Conservation (phyloP, 2,113 vertebrate genomes). For the Macrotus californicus region DNA sequence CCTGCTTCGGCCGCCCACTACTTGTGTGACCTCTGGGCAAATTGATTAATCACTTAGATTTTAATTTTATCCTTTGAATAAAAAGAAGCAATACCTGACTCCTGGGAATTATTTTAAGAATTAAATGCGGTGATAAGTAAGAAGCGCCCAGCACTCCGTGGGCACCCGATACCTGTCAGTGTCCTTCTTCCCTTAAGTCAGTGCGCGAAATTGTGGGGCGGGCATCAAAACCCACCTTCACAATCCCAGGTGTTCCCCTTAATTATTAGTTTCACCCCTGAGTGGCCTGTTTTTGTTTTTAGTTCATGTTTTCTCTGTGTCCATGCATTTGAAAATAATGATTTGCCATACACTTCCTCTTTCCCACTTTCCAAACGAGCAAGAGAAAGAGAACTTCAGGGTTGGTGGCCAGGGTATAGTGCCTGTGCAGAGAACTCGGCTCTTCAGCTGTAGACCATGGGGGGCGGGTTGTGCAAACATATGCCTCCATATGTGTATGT, state of each 20-base stretch:
- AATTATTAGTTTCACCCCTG: background rate
- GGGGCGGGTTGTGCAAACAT: background rate
- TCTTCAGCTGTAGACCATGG: background rate
- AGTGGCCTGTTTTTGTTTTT: background rate
- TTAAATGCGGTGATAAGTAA: background rate
- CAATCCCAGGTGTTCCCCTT: background rate
- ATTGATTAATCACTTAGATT: background rate
- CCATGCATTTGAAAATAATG: background rate
- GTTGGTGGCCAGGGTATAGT: background rate
- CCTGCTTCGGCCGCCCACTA: background rate
- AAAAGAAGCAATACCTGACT: background rate
- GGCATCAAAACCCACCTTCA: background rate
- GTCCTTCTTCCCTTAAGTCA: background rate
- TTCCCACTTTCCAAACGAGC: background rate
- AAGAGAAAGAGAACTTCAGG: background rate
- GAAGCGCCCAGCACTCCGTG: background rate
- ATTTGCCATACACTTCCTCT: background rate
- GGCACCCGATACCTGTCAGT: accelerated
- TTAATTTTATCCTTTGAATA: background rate
- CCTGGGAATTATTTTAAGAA: background rate
- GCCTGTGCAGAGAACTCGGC: background rate
- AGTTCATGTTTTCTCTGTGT: background rate
- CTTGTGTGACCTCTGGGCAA: background rate
- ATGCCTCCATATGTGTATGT: no score
- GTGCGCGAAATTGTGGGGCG: background rate